Evolutionary conservation across 2,113 vertebrate genomes (phyloP).

Genomic region (Sinocyclocheilus grahami): DNA sequence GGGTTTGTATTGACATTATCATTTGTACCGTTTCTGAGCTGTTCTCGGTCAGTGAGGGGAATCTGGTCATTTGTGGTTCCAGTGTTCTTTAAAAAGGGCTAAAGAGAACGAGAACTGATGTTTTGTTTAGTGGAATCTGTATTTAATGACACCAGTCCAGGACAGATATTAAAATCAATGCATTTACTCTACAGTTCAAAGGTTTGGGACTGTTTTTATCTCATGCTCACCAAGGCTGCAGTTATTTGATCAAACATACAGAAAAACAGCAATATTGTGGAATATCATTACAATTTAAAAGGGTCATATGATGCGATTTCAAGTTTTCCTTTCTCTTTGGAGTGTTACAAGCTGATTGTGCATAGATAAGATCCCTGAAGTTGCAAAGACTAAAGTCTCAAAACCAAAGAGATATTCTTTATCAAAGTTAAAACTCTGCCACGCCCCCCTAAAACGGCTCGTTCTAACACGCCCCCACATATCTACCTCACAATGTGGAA

Average conservation of each 20-base stretch:
- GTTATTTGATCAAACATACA: not conserved
- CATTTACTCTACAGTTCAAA: not conserved
- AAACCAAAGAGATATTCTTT: too few species aligned
- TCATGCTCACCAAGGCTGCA: not conserved
- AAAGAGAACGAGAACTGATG: not conserved
- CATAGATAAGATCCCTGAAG: too few species aligned
- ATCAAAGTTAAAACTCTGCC: too few species aligned
- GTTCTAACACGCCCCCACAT: too few species aligned
- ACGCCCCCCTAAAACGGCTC: too few species aligned
- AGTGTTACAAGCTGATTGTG: too few species aligned
- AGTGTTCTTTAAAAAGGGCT: not conserved
- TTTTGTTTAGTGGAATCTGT: not conserved
- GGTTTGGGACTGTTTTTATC: not conserved
- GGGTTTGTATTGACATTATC: conserved; percentile 69
- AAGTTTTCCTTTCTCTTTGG: too few species aligned
- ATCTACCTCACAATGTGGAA: too few species aligned
- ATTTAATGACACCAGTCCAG: not conserved
- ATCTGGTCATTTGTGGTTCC: not conserved
- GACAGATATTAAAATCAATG: not conserved
- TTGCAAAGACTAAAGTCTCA: too few species aligned
- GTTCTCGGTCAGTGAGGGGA: conserved; percentile 48
- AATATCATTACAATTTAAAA: not conserved
- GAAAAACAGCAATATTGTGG: not conserved
- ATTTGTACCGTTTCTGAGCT: conserved; percentile 66
- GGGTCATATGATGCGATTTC: too few species aligned